These are phyloP conservation scores for Asteroscopus sphinx DNA, from an alignment of 2,888 invertebrate species.

Conservation along the genomic window DNA sequence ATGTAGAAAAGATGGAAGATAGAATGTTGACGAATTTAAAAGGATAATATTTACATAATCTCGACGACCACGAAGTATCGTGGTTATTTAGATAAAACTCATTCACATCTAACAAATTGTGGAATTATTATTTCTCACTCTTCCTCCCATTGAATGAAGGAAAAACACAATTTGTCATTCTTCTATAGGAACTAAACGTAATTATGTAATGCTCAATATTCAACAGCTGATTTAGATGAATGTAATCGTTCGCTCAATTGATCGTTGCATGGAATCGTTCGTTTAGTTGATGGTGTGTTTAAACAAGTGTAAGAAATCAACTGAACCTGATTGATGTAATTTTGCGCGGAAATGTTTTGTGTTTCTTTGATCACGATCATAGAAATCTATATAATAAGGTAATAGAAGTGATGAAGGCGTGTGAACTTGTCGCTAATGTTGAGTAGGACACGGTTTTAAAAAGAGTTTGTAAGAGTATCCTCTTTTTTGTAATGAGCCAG, in stretches of 20 bases:
- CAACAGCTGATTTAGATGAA: slow-evolving; percentile 33
- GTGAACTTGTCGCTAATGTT: too few species aligned
- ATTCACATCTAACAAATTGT: slow-evolving; percentile 19
- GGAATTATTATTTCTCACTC: slow-evolving; percentile 4
- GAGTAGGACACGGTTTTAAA: too few species aligned
- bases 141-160: slow-evolving; percentile 23
- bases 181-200: slow-evolving; percentile 14
- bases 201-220: slow-evolving; percentile 42
- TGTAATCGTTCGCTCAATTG: slow-evolving; percentile 19
- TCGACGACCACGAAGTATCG: neutral
- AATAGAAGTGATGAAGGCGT: too few species aligned
- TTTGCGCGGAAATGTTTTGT: slow-evolving; percentile 1
- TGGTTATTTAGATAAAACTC: slow-evolving; percentile 2
- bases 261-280: slow-evolving; percentile 19
- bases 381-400: too few species aligned
- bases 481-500: too few species aligned
- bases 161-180: slow-evolving; percentile 24
- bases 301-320: slow-evolving; percentile 8
- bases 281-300: slow-evolving; percentile 8
- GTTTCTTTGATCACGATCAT: neutral
- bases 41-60: too few species aligned
- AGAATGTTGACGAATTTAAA: too few species aligned
- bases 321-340: neutral
- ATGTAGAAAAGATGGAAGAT: too few species aligned
- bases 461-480: too few species aligned